These are phyloP conservation scores for Trichogramma pretiosum DNA, from an alignment of 1,140 invertebrate species.

Conservation along the genomic window DNA sequence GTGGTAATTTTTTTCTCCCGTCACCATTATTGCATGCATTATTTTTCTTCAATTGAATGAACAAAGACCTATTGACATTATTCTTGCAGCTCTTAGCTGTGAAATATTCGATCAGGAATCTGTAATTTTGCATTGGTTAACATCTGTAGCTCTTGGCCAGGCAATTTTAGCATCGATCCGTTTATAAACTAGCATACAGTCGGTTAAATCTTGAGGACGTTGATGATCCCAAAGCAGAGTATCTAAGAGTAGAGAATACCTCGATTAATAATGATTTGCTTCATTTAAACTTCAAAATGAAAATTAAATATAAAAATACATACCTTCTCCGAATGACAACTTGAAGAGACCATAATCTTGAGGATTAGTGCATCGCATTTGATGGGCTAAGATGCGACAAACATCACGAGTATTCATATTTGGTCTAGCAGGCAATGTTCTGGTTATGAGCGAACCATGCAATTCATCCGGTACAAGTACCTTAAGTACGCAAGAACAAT, in stretches of 20 bases:
- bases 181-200: constrained; percentile 89
- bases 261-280: constrained; percentile 6
- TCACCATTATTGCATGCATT: too few relatives aligned
- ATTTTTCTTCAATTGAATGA: too few relatives aligned
- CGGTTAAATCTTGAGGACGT: constrained; percentile 80
- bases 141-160: constrained; percentile 64
- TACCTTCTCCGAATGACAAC: constrained; percentile 81
- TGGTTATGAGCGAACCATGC: constrained; percentile 80
- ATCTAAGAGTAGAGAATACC: constrained; percentile 75
- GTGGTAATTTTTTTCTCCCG: not conserved
- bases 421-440: constrained; percentile 81
- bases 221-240: constrained; percentile 77
- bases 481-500: constrained; percentile 69
- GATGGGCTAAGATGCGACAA: constrained; percentile 86
- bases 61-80: constrained; percentile 13
- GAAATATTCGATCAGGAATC: constrained; percentile 6
- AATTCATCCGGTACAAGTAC: constrained; percentile 87
- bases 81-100: constrained; percentile 4
- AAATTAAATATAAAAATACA: too few relatives aligned
- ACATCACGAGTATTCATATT: constrained; percentile 87
- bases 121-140: not conserved
- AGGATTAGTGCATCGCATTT: constrained; percentile 87
- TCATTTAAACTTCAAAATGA: too few relatives aligned
- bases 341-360: constrained; percentile 94
- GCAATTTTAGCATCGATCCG: constrained; percentile 92